A percentile compares a stretch with the other conserved stretches of the same genome.
These are phyloP conservation scores for Neomicropteryx cornuta DNA, from an alignment of 1,140 invertebrate genomes.

Conservation along the genomic window DNA sequence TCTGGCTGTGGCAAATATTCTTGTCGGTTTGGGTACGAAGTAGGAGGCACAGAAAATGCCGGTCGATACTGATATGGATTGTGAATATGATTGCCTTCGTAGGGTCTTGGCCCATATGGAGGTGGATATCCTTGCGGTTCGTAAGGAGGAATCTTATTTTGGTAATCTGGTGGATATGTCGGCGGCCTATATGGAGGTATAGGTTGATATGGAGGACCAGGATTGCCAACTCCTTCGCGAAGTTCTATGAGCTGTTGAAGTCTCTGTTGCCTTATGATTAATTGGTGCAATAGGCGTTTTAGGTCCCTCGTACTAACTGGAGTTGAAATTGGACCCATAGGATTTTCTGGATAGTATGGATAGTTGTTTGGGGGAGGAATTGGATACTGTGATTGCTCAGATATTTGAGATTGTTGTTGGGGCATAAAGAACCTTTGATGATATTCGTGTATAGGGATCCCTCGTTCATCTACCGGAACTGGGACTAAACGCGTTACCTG, in stretches of 20 bases:
- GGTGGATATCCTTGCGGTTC: conserved; percentile 16
- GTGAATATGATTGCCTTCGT: conserved; percentile 3
- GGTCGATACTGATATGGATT: conserved; percentile 11
- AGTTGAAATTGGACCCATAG: conserved; percentile 27
- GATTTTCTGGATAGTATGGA: conserved; percentile 22
- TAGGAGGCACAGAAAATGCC: conserved; percentile 9
- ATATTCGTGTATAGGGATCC: conserved; percentile 29
- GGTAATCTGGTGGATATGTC: conserved; percentile 14
- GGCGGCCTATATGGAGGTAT: conserved; percentile 19
- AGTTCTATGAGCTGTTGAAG: conserved; percentile 37
- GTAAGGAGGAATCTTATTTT: conserved; percentile 12
- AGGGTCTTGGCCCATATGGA: background rate
- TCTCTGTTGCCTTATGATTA: conserved; percentile 41
- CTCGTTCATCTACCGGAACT: conserved; percentile 29
- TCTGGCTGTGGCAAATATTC: conserved; percentile 23
- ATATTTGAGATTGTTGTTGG: conserved; percentile 22
- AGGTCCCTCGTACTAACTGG: conserved; percentile 47
- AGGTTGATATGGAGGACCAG: conserved; percentile 25
- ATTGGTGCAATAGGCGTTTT: conserved; percentile 41
- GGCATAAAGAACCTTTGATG: conserved; percentile 26
- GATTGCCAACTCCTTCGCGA: conserved; percentile 26
- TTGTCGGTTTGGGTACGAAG: conserved; percentile 26
- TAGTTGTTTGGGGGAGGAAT: conserved; percentile 22
- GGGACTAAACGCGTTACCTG: conserved; percentile 27
- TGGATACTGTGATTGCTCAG: conserved; percentile 15